These are phyloP conservation scores for Miltochrista miniata DNA, from an alignment of 2,888 invertebrate genomes.

Conservation along the genomic window DNA sequence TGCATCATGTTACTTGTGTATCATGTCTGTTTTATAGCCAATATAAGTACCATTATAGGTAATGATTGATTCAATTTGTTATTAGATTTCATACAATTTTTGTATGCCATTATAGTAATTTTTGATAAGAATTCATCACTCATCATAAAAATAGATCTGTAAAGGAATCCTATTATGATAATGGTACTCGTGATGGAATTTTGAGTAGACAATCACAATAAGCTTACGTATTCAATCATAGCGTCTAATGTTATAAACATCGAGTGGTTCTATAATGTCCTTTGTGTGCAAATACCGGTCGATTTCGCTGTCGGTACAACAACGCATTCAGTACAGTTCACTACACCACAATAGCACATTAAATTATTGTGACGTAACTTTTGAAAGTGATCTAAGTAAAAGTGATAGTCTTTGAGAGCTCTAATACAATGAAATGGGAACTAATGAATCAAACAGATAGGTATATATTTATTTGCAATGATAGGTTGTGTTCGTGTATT, in stretches of 20 bases:
- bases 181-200: neutral
- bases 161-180: neutral
- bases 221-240: conserved; percentile 2
- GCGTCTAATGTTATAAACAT: neutral
- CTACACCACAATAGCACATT: conserved; percentile 27
- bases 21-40: too few species aligned
- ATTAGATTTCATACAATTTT: too few species aligned
- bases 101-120: neutral
- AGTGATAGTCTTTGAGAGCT: conserved; percentile 22
- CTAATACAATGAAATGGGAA: neutral
- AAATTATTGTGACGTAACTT: conserved; percentile 22
- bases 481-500: neutral
- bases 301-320: conserved; percentile 23
- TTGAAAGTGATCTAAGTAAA: conserved; percentile 19
- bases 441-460: neutral
- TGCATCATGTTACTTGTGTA: too few species aligned
- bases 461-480: neutral
- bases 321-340: conserved; percentile 14
- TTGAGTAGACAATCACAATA: conserved; percentile 2
- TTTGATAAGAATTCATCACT: too few species aligned
- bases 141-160: too few species aligned
- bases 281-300: conserved; percentile 19
- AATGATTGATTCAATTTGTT: too few species aligned
- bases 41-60: too few species aligned
- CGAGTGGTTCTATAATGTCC: conserved; percentile 13